phyloP scores from a whole-genome alignment of 1,140 invertebrate genomes.

The Eriocheir sinensis region DNA sequence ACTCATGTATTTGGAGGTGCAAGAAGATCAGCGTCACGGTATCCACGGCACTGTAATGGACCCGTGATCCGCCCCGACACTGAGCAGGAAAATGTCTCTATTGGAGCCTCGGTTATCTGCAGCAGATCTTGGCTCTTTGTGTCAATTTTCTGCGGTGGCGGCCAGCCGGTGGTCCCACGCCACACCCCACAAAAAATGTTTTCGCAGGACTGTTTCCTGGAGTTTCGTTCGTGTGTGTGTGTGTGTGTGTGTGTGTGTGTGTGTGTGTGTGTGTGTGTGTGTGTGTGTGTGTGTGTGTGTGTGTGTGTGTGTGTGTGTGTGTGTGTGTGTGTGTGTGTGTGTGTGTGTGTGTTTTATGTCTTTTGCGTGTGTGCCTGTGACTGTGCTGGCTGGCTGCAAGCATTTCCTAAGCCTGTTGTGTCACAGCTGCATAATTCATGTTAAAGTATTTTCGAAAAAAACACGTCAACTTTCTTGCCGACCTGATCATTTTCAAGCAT shows the following conservation, averaged over 20 bases:
- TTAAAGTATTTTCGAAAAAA: too few species aligned
- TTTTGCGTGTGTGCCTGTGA: conserved; percentile 27
- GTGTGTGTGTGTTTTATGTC: conserved; percentile 42
- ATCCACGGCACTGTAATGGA: not conserved
- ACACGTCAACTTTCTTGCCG: too few species aligned
- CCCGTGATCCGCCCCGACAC: not conserved
- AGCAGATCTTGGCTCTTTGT: conserved; percentile 50
- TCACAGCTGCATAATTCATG: too few species aligned
- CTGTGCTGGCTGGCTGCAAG: too few species aligned
- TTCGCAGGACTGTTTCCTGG: conserved; percentile 30
- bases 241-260: conserved; percentile 61
- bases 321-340: not conserved
- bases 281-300: not conserved
- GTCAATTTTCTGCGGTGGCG: conserved; percentile 67
- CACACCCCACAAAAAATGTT: conserved; percentile 33
- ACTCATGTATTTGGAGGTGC: not conserved
- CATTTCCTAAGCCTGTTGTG: too few species aligned
- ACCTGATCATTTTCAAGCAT: too few species aligned
- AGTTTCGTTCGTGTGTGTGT: not conserved
- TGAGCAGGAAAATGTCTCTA: conserved; percentile 62
- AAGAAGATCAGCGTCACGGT: not conserved
- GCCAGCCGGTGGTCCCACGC: conserved; percentile 13
- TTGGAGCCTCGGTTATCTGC: conserved; percentile 48
- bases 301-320: not conserved
- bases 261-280: conserved; percentile 30